Conservation (phyloP, 2,888 invertebrate species). For the Amblyjoppa fuscipennis region DNA sequence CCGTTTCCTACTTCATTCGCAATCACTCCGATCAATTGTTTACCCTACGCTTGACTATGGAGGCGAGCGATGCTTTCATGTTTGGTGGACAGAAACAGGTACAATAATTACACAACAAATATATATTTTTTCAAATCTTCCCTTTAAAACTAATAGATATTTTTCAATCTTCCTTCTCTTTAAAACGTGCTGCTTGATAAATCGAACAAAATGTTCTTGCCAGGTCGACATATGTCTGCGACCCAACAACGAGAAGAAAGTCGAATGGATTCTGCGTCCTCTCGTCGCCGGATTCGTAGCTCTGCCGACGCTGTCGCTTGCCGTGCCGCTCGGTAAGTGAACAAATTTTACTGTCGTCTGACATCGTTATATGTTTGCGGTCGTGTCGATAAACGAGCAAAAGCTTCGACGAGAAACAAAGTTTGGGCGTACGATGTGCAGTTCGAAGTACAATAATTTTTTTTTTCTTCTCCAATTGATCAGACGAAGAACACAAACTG, state of each 20-base stretch:
- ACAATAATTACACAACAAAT: conserved; percentile 51
- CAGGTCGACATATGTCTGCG: conserved; percentile 85
- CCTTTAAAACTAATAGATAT: not conserved
- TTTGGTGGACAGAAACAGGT: conserved; percentile 97
- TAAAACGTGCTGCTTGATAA: not conserved
- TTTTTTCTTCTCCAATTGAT: conserved; percentile 38
- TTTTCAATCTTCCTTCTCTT: conserved; percentile 13
- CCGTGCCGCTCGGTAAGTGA: conserved; percentile 82
- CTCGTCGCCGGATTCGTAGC: conserved; percentile 88
- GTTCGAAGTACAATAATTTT: not conserved
- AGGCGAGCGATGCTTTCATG: conserved; percentile 96
- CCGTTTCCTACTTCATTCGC: conserved; percentile 90
- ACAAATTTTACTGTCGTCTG: conserved; percentile 1
- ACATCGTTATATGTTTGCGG: not conserved
- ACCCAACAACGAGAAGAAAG: conserved; percentile 88
- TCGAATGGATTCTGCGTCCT: conserved; percentile 93
- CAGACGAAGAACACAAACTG: conserved; percentile 83
- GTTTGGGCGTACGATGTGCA: not conserved
- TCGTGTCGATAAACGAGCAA: not conserved
- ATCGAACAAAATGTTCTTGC: conserved; percentile 52
- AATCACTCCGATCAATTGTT: conserved; percentile 91
- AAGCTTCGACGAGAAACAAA: not conserved
- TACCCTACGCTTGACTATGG: conserved; percentile 91
- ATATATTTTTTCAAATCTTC: not conserved
- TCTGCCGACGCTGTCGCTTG: conserved; percentile 86